Conservation (phyloP, 2,113 vertebrate genomes). For the Hepsetus odoe region DNA sequence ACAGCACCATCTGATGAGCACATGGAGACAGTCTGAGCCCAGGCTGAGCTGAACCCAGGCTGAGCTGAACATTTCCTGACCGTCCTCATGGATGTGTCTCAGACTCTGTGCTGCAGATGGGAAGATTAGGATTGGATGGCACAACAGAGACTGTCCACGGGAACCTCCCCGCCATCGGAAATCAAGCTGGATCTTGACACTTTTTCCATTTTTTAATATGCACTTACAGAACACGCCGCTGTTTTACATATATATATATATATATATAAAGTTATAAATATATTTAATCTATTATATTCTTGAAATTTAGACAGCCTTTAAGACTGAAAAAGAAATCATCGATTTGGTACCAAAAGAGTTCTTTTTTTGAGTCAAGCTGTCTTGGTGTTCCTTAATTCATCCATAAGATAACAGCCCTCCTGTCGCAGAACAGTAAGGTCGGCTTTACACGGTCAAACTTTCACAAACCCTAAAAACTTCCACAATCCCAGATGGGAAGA, state of each 20-base stretch:
- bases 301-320: constrained; percentile 21
- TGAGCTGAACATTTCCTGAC: background rate
- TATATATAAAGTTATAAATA: constrained; percentile 18
- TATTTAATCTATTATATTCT: constrained; percentile 43
- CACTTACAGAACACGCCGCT: constrained; percentile 56
- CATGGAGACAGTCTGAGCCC: background rate
- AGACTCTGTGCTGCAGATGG: no score
- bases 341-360: constrained; percentile 47
- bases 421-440: background rate
- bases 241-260: constrained; percentile 29
- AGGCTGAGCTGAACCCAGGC: no score
- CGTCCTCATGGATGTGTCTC: background rate
- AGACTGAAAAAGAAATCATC: constrained; percentile 27
- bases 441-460: background rate
- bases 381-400: background rate
- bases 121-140: background rate
- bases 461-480: background rate
- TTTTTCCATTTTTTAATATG: constrained; percentile 55
- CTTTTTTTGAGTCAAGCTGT: background rate
- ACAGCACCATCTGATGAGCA: background rate
- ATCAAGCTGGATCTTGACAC: constrained; percentile 83
- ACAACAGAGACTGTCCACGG: background rate
- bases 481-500: no score
- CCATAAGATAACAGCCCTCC: background rate
- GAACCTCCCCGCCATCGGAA: constrained; percentile 43